Evolutionary conservation across 2,113 vertebrate genomes (phyloP).

Genomic region (Pteruthius melanotis): DNA sequence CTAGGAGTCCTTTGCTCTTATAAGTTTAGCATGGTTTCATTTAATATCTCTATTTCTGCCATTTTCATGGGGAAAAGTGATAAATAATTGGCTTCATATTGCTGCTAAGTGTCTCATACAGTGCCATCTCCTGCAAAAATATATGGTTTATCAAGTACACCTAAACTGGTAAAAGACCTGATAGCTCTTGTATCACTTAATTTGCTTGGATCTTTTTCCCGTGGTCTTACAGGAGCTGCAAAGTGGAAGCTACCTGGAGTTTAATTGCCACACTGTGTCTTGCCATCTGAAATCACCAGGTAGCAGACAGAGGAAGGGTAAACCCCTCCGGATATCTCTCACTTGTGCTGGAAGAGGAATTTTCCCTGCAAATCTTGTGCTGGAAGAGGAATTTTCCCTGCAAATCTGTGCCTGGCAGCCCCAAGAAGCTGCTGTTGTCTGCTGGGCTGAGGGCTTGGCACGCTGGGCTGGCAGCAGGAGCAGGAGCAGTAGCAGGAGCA

Average conservation of each 20-base stretch:
- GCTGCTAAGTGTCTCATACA: not conserved
- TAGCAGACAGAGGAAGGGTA: not conserved
- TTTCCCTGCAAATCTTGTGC: not conserved
- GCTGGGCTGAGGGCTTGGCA: not conserved
- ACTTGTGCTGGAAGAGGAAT: not conserved
- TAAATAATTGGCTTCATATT: not conserved
- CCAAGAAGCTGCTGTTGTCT: not conserved
- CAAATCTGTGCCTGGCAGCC: not conserved
- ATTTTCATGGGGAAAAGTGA: not conserved
- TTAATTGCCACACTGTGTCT: not conserved
- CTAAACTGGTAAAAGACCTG: not conserved
- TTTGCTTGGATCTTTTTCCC: not conserved
- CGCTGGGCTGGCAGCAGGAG: accelerated
- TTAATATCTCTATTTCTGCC: not conserved
- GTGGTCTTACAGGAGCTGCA: not conserved
- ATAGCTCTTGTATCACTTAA: not conserved
- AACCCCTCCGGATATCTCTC: accelerated
- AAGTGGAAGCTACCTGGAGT: not conserved
- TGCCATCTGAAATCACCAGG: not conserved
- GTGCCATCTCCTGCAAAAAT: not conserved
- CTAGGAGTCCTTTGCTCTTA: not conserved
- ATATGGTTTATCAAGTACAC: not conserved
- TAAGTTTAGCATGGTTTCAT: not conserved
- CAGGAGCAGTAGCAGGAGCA: no score
- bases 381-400: not conserved